Evolutionary conservation across 2,888 invertebrate genomes (phyloP).

Genomic region (Branchipolynoe longqiensis): DNA sequence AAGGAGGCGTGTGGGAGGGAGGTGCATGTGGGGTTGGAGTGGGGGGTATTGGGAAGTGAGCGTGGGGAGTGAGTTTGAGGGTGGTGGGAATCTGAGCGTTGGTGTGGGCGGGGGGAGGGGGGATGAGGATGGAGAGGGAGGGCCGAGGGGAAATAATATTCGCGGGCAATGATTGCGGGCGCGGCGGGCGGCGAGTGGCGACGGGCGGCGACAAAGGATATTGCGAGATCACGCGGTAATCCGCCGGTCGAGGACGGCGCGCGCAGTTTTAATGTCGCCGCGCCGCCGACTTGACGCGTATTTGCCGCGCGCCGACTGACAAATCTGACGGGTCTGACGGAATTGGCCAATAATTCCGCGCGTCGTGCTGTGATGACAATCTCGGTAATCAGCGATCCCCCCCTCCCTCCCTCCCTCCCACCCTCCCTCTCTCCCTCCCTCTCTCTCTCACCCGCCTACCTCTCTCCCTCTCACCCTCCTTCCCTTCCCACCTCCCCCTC

Average conservation of each 20-base stretch:
- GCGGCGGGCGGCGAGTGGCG: neutral
- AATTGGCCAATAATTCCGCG: slow-evolving; percentile 47
- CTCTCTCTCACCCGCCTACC: too few relatives aligned
- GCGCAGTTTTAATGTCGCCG: slow-evolving; percentile 39
- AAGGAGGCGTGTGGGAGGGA: too few relatives aligned
- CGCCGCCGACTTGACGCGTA: slow-evolving; percentile 44
- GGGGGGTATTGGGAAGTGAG: too few relatives aligned
- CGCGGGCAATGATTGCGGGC: slow-evolving; percentile 34
- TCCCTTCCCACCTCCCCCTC: too few relatives aligned
- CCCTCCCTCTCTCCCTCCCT: too few relatives aligned
- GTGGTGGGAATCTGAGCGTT: too few relatives aligned
- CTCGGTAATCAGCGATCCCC: slow-evolving; percentile 50
- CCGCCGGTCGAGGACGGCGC: neutral
- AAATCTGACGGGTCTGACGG: slow-evolving; percentile 54
- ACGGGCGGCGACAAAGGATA: slow-evolving; percentile 48
- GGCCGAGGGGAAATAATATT: slow-evolving; percentile 19
- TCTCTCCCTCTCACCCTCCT: too few relatives aligned
- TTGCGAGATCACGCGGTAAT: slow-evolving; percentile 49
- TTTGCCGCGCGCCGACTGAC: slow-evolving; percentile 51
- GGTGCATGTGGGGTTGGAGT: too few relatives aligned
- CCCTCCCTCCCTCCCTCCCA: too few relatives aligned
- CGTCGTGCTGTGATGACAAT: slow-evolving; percentile 51
- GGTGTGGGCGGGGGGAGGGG: neutral
- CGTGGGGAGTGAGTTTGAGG: too few relatives aligned
- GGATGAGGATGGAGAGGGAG: neutral